A percentile compares a stretch with the other conserved stretches of the same genome.
Evolutionary conservation across 2,888 invertebrate genomes (phyloP).

Genomic region (Ctenicera cuprea): DNA sequence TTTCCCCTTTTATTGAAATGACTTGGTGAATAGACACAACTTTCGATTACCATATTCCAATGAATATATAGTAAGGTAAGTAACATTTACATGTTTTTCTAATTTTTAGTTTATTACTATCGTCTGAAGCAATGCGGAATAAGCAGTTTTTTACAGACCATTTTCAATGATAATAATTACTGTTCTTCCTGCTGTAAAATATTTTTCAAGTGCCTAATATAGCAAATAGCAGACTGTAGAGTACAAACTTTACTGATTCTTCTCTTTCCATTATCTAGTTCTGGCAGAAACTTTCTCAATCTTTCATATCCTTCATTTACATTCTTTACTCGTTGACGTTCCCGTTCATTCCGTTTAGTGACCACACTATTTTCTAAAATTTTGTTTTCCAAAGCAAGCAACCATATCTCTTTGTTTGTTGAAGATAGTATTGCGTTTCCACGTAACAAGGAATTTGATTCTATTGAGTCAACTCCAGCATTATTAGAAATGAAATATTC

Average conservation of each 20-base stretch:
- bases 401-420: constrained; percentile 38
- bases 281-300: constrained; percentile 53
- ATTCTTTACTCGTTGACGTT: constrained; percentile 57
- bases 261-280: constrained; percentile 40
- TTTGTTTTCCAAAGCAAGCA: constrained; percentile 37
- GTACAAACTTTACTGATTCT: constrained; percentile 59
- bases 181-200: constrained; percentile 1
- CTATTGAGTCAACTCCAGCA: no score
- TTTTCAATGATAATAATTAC: no score
- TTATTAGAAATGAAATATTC: background rate
- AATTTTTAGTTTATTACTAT: no score
- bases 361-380: constrained; percentile 47
- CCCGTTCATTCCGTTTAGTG: constrained; percentile 57
- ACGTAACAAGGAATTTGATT: background rate
- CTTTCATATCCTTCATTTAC: constrained; percentile 61
- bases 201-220: constrained; percentile 45
- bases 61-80: no score
- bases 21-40: no score
- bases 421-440: constrained; percentile 53
- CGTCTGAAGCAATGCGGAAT: no score
- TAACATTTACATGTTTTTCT: no score
- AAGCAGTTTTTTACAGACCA: no score
- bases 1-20: no score
- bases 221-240: constrained; percentile 56
- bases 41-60: no score